Evolutionary conservation across 2,113 vertebrate genomes (phyloP).

Genomic region (Anthoscopus minutus): DNA sequence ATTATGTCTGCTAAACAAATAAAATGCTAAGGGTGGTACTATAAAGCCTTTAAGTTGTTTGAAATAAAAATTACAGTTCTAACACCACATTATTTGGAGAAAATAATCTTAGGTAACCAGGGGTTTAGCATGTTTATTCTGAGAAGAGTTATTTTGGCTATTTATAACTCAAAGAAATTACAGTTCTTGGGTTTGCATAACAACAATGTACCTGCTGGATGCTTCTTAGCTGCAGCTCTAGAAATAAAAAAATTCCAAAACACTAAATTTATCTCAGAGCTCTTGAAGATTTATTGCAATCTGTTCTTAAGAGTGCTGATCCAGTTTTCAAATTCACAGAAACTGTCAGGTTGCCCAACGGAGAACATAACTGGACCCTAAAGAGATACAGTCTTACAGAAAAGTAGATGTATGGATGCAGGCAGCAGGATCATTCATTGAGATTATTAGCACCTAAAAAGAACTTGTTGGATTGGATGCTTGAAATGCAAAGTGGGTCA

Average conservation of each 20-base stretch:
- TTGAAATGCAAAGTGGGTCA: constrained; percentile 44
- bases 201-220: constrained; percentile 12
- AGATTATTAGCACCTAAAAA: constrained; percentile 22
- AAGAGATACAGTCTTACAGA: neutral
- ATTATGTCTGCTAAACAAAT: neutral
- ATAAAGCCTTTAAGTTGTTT: neutral
- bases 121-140: neutral
- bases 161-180: neutral
- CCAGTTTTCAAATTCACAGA: neutral
- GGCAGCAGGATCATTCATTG: neutral
- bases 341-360: neutral
- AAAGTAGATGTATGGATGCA: neutral
- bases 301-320: constrained; percentile 13
- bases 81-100: neutral
- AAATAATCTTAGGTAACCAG: neutral
- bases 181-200: neutral
- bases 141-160: neutral
- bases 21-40: neutral
- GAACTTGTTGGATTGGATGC: constrained; percentile 1
- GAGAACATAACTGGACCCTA: neutral
- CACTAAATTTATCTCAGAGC: neutral
- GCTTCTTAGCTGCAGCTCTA: neutral
- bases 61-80: neutral
- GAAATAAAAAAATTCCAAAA: constrained; percentile 1
- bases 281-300: constrained; percentile 30